These are phyloP conservation scores for Lampris incognitus DNA, from an alignment of 2,113 vertebrate genomes.

Conservation along the genomic window DNA sequence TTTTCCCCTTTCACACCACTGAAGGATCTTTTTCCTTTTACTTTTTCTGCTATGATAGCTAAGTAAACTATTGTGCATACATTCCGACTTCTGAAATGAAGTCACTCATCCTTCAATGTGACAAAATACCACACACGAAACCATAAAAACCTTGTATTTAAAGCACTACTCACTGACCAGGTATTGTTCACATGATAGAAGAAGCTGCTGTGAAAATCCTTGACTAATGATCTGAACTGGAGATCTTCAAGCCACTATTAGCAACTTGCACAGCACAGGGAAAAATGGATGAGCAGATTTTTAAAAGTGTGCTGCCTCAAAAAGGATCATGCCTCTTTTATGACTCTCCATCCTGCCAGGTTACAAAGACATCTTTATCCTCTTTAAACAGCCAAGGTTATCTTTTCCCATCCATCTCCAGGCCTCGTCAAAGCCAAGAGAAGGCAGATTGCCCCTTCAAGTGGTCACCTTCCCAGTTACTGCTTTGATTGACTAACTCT, in stretches of 20 bases:
- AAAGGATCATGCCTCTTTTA: conserved; percentile 26
- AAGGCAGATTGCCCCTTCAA: conserved; percentile 29
- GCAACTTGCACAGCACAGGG: not conserved
- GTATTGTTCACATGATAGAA: not conserved
- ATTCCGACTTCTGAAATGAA: too few relatives aligned
- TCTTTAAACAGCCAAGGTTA: conserved; percentile 57
- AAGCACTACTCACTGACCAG: not conserved
- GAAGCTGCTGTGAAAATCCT: not conserved
- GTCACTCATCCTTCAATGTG: not conserved
- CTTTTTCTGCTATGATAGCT: not conserved
- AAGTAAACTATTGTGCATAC: not conserved
- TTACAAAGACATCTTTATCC: conserved; percentile 43
- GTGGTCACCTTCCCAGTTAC: conserved; percentile 12
- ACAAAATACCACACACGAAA: not conserved
- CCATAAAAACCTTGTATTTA: not conserved
- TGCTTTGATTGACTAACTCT: conserved; percentile 10
- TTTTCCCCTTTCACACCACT: too few relatives aligned
- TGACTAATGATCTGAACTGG: not conserved
- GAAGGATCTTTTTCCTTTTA: not conserved
- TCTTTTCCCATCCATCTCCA: conserved; percentile 10
- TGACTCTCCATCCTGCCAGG: conserved; percentile 23
- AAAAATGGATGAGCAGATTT: conserved; percentile 24
- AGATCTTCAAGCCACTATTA: not conserved
- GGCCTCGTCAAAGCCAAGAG: conserved; percentile 24
- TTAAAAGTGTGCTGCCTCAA: conserved; percentile 24